phyloP scores from a whole-genome alignment of 2,113 vertebrate species.

The Xiphophorus couchianus region DNA sequence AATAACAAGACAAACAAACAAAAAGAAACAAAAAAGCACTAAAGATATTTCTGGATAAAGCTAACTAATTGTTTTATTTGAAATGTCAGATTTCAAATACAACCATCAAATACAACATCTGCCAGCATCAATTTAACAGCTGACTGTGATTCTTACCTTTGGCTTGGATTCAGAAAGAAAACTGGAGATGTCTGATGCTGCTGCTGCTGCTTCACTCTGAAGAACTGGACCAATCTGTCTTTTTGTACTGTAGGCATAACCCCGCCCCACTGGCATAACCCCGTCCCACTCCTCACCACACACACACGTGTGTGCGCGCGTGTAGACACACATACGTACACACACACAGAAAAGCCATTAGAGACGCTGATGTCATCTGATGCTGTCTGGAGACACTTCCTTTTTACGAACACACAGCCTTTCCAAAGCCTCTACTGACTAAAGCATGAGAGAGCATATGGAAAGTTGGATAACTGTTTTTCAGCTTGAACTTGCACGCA shows the following conservation, averaged over 20 bases:
- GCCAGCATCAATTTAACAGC: neutral
- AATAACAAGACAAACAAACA: too few relatives aligned
- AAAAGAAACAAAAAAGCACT: too few relatives aligned
- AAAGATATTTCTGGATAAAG: too few relatives aligned
- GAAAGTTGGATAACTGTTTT: slow-evolving; percentile 39
- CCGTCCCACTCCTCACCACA: slow-evolving; percentile 19
- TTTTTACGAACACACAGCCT: slow-evolving; percentile 10
- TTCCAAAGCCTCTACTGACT: slow-evolving; percentile 11
- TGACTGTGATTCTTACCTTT: slow-evolving; percentile 45
- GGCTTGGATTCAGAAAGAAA: neutral
- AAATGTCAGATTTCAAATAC: neutral
- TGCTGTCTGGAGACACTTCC: slow-evolving; percentile 68
- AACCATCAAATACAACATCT: neutral
- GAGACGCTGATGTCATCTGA: slow-evolving; percentile 75
- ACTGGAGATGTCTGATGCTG: neutral
- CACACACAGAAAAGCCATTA: too few relatives aligned
- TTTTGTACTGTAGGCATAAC: slow-evolving; percentile 62
- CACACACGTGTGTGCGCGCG: neutral
- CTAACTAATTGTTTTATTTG: too few relatives aligned
- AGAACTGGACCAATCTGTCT: neutral
- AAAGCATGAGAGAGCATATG: slow-evolving; percentile 33
- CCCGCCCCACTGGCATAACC: slow-evolving; percentile 11
- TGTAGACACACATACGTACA: neutral
- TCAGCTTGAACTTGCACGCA: neutral
- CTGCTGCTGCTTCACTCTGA: slow-evolving; percentile 35